Evolutionary conservation across 2,113 vertebrate species (phyloP), one percentile per base, ranked within the genome.

Genomic region (Urocitellus parryii): DNA sequence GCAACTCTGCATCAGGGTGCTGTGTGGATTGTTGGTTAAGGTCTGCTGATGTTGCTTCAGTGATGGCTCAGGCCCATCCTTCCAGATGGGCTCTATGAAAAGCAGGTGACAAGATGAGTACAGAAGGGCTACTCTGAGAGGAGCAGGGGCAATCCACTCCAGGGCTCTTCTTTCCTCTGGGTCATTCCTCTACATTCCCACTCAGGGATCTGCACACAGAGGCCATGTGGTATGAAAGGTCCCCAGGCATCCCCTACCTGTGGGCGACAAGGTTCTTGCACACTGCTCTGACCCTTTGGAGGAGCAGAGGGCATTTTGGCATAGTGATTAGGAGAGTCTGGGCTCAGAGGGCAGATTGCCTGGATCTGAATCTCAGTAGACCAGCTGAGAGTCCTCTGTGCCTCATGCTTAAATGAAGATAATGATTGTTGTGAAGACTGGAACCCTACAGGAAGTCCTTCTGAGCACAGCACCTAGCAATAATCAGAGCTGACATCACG

Each of bases 1-100:
- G 2, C 8, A n/a, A 42, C 1, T 4, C 34, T 72, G 5, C 27
- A 74, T n/a, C 7, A 2, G 6, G 5, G 13, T 3, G 1, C 58
- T 63, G 7, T 25, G 45, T 3, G 42, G n/a, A 79, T 25, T 73
- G 13, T 27, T 32, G 48, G n/a, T 5, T 48, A 65, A 39, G 13
- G 9, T 65, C n/a, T 90, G 63, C 34, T 68, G 9, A n/a, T 18
- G 63, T 18, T 77, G 70, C 0, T 53, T 78, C 24, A 12, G 51
- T 42, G 13, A 18, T 45, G 29, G 45, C 42, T 8, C 10, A 80
- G 67, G 14, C 34, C 77, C 82, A 3, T 42, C 29, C 70, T 97
- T 67, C 80, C 32, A 58, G 77, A 67, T 12, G 22, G 58, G n/a
- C 9, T 88, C 58, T 22, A 3, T 13, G 61, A 20, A 85, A 70